phyloP scores from a whole-genome alignment of 2,797 vertebrate species.

The Epinephelus malabaricus region DNA sequence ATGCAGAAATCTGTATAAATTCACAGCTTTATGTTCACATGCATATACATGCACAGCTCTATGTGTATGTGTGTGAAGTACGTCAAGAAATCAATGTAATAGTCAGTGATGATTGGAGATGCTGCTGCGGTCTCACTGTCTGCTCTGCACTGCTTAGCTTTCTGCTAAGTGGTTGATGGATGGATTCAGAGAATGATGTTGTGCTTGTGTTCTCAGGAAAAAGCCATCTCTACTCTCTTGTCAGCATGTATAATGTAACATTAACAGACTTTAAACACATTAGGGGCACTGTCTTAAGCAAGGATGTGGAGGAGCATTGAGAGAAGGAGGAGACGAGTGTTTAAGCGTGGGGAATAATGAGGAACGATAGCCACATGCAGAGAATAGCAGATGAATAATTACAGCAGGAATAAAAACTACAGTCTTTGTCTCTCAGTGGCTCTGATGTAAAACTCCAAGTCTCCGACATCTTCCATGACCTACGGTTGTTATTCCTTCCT shows the following conservation, averaged over 20 bases:
- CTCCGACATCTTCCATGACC: conserved; percentile 8
- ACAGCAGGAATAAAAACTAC: not conserved
- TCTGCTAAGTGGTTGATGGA: conserved; percentile 74
- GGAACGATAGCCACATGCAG: conserved; percentile 22
- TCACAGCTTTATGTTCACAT: conserved; percentile 13
- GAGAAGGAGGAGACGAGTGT: conserved; percentile 9
- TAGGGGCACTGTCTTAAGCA: conserved; percentile 52
- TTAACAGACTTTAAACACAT: conserved; percentile 70
- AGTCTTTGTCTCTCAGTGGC: not conserved
- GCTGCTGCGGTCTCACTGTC: conserved; percentile 49
- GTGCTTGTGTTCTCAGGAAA: conserved; percentile 59
- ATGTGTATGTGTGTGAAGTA: not conserved
- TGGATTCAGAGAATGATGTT: conserved; percentile 53
- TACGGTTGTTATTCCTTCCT: conserved; percentile 19
- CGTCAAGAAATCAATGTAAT: conserved; percentile 53
- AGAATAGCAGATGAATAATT: conserved; percentile 25
- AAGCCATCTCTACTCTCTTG: conserved; percentile 43
- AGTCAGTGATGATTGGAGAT: conserved; percentile 43
- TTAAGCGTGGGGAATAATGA: conserved; percentile 34
- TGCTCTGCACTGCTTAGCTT: conserved; percentile 55
- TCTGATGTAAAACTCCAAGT: conserved; percentile 7
- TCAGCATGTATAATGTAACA: conserved; percentile 66
- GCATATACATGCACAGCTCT: not conserved
- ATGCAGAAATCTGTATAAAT: conserved; percentile 3
- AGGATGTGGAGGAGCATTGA: conserved; percentile 13